Conservation (phyloP, 2,113 vertebrate species). For the Labeo rohita region DNA sequence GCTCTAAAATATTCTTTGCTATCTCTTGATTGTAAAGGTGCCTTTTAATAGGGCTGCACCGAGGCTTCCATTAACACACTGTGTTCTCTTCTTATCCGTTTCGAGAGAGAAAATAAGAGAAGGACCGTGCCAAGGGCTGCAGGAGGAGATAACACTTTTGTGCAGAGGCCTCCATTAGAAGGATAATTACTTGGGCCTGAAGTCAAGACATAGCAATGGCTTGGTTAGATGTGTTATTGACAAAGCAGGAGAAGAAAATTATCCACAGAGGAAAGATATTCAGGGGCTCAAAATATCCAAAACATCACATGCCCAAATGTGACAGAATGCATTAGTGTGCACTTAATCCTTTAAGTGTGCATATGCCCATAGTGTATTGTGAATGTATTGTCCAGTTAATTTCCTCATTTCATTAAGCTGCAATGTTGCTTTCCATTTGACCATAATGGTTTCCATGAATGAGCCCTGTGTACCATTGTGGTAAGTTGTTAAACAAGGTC, state of each 20-base stretch:
- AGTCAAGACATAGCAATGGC: background rate
- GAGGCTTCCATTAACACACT: conserved; percentile 41
- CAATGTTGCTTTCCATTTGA: background rate
- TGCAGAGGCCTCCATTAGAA: conserved; percentile 10
- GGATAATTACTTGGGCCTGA: conserved; percentile 6
- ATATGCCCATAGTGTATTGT: background rate
- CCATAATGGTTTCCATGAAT: background rate
- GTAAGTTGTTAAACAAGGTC: background rate
- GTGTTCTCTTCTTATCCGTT: conserved; percentile 26
- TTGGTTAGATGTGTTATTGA: background rate
- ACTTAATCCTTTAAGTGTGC: background rate
- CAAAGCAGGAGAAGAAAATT: background rate
- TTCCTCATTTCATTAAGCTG: conserved; percentile 1
- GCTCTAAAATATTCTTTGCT: conserved; percentile 32
- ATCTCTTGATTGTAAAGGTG: conserved; percentile 44
- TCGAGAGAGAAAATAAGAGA: conserved; percentile 3
- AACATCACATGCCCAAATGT: background rate
- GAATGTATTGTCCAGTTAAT: background rate
- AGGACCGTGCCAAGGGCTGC: background rate
- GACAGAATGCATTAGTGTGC: background rate
- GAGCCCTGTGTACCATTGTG: background rate
- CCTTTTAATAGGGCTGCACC: conserved; percentile 27
- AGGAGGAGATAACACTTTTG: conserved; percentile 26
- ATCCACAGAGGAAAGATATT: background rate
- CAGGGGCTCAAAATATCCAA: background rate